Evolutionary conservation across 2,113 vertebrate species (phyloP).

Genomic region (Tapirus terrestris): DNA sequence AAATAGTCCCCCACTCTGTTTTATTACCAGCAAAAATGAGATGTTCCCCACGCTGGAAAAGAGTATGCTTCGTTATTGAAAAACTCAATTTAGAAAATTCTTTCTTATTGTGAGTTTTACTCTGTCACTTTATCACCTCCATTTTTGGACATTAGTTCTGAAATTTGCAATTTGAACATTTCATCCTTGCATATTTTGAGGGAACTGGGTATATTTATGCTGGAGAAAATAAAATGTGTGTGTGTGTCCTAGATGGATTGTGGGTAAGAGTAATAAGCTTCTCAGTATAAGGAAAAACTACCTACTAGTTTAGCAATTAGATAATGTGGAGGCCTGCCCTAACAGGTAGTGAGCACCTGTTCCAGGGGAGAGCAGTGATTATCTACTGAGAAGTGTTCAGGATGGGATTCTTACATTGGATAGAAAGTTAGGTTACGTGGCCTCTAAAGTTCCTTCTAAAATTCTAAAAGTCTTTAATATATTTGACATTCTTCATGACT

Average conservation of each 20-base stretch:
- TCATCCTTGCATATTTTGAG: neutral
- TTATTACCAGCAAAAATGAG: neutral
- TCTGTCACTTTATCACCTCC: neutral
- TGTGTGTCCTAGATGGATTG: neutral
- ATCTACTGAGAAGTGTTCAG: neutral
- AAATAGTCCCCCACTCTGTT: neutral
- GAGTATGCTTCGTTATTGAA: neutral
- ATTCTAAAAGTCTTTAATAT: neutral
- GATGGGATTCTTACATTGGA: neutral
- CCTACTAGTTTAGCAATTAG: neutral
- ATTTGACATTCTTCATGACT: neutral
- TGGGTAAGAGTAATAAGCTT: neutral
- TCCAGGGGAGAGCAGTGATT: neutral
- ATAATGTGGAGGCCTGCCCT: neutral
- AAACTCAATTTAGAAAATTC: neutral
- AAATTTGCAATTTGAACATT: slow-evolving; percentile 1
- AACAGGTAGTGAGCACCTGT: neutral
- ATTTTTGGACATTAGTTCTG: neutral
- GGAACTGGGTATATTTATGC: neutral
- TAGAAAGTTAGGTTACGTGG: neutral
- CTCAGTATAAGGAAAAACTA: neutral
- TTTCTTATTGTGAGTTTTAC: slow-evolving; percentile 4
- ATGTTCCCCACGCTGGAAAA: neutral
- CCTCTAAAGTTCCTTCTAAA: neutral
- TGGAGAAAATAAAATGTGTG: neutral